Base-by-base conservation (phyloP, 2,797 vertebrate genomes). In the Clarias platycephalus region DNA sequence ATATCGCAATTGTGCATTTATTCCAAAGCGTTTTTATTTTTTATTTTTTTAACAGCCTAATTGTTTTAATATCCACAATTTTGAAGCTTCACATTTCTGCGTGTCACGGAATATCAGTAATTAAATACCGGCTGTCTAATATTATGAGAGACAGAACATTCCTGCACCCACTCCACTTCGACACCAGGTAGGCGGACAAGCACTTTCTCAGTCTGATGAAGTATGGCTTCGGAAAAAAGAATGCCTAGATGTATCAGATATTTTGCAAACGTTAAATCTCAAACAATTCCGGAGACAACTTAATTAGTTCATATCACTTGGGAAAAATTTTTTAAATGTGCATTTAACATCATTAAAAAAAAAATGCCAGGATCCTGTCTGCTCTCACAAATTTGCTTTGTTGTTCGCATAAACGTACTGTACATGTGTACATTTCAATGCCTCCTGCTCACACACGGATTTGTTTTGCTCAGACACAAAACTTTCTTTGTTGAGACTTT, bases 51-150 rank as follows among this genome's bases (percentile, higher is more conserved):
- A 49, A 64, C 57, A 44, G 57, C 8, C 37, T 72, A 74, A 75
- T 64, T 74, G 81, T 63, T 79, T 63, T 44, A 83, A 62, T 83
- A 26, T 83, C 55, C 57, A 31, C 34, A 20, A 83, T 74, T 57
- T 82, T 49, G 64, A 76, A 85, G 58, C 75, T 70, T 82, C n/a
- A 40, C 28, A 83, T 53, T 79, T 74, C 20, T 83, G 44, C 53
- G 75, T 75, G 75, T 68, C 20, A 83, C 67, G 53, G 53, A 68
- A 81, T 83, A 86, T 83, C 67, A 86, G 77, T 80, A 83, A 86
- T 83, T 74, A 75, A 66, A 81, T 81, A 37, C 44, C 0, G 22
- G 62, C 53, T 86, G 70, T 83, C 62, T 67, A 80, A 83, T 86
- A 74, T 80, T 86, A 67, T 67, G 68, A 83, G 26, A 82, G 31